Base-by-base conservation (phyloP, 2,888 invertebrate genomes). In the Eretmocerus hayati region DNA sequence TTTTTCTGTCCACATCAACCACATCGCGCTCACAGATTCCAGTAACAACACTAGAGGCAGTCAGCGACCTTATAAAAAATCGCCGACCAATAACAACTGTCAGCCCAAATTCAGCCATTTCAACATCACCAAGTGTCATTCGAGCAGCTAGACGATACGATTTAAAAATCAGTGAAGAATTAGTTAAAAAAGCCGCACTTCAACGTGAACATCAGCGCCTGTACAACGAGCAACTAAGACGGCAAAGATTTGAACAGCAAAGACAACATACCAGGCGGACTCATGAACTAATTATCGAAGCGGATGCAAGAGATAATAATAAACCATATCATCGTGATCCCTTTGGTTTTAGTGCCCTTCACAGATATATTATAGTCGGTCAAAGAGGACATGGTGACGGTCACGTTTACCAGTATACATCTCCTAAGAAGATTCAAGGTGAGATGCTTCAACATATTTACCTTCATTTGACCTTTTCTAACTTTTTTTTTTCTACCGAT, bases 21-120 rank as follows among this genome's bases (percentile, higher is more conserved):
- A n/a, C n/a, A n/a, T n/a, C n/a, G n/a, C n/a, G n/a, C n/a, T n/a
- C n/a, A n/a, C n/a, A n/a, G n/a, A n/a, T n/a, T n/a, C n/a, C n/a
- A n/a, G n/a, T n/a, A n/a, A 52, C 59, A 40, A 68, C 67, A 11
- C 54, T 66, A 18, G 62, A 68, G 31, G 66, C 70, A 2, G 63
- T 67, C 1, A 60, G 64, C 3, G 55, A 55, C 35, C 56, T 66
- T 5, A 61, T 68, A 4, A 68, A 66, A 51, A 56, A 61, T 6
- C 38, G 42, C 2, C 23, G 41, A 9, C 48, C 22, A 33, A n/a
- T n/a, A n/a, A 30, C 15, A 15, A 13, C 15, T 4, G 11, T 31
- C 22, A 4, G 5, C 4, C 2, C 6, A 9, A 42, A 45, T 23
- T 37, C 37, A 2, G 32, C 44, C n/a, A 26, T 9, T n/a, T 21